phyloP scores from a whole-genome alignment of 2,113 vertebrate genomes.

The Eulemur rufifrons region DNA sequence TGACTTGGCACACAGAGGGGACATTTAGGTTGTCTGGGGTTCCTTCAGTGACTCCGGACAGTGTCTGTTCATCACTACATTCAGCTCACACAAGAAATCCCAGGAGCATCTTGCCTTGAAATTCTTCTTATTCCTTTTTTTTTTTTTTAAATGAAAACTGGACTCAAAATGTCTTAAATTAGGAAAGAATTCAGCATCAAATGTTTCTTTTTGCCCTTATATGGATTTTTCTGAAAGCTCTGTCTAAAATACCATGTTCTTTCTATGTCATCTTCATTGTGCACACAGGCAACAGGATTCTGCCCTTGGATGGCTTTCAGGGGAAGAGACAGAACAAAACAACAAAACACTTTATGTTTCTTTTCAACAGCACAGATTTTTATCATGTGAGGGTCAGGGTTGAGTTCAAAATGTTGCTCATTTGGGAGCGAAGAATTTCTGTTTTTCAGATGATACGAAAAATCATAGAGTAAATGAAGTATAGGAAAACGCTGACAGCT shows the following conservation, averaged over 20 bases:
- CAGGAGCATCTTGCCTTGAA: slow-evolving; percentile 66
- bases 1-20: background rate
- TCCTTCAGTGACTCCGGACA: slow-evolving; percentile 3
- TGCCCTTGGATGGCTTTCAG: slow-evolving; percentile 80
- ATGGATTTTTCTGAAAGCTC: slow-evolving; percentile 76
- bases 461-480: slow-evolving; percentile 51
- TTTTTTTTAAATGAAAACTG: slow-evolving; percentile 71
- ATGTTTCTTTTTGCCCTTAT: slow-evolving; percentile 81
- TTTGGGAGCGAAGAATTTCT: slow-evolving; percentile 75
- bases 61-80: background rate
- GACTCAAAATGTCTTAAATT: slow-evolving; percentile 79
- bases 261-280: slow-evolving; percentile 70
- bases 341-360: slow-evolving; percentile 75
- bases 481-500: slow-evolving; percentile 13
- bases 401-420: slow-evolving; percentile 76
- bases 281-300: slow-evolving; percentile 74
- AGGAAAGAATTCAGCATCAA: slow-evolving; percentile 79
- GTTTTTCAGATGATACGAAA: slow-evolving; percentile 65
- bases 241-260: slow-evolving; percentile 75
- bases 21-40: background rate
- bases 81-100: slow-evolving; percentile 58
- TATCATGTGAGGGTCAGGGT: slow-evolving; percentile 73
- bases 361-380: slow-evolving; percentile 71
- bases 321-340: slow-evolving; percentile 71
- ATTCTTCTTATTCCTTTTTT: slow-evolving; percentile 60